Conservation (phyloP, 1,140 invertebrate species). For the Drosophila sproati region DNA sequence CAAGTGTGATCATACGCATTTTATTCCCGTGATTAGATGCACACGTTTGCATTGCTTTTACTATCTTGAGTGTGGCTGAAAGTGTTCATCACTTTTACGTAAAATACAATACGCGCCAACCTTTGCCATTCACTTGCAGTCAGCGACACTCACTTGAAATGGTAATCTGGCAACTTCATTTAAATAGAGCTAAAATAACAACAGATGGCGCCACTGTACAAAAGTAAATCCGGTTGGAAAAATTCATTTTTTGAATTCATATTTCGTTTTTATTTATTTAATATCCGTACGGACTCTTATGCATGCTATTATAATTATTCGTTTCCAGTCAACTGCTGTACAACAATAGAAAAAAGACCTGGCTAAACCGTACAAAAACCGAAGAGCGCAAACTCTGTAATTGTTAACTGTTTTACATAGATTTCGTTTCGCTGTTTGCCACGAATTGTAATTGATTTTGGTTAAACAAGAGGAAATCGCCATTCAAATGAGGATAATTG, state of each 20-base stretch:
- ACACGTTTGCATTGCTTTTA: not conserved
- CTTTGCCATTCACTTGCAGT: not conserved
- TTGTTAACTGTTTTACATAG: conserved; percentile 25
- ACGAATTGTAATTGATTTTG: conserved; percentile 34
- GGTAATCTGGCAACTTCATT: not conserved
- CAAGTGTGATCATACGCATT: not conserved
- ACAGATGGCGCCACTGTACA: conserved; percentile 9
- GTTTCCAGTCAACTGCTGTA: conserved; percentile 9
- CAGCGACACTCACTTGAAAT: not conserved
- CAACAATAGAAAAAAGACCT: conserved; percentile 21
- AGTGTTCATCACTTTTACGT: not conserved
- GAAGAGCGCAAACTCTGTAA: conserved; percentile 8
- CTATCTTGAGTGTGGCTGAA: not conserved
- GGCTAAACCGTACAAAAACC: conserved; percentile 22
- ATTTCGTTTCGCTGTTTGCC: conserved; percentile 33
- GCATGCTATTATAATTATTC: conserved; percentile 30
- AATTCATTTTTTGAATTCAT: not conserved
- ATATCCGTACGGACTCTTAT: conserved; percentile 27
- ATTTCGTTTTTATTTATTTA: conserved; percentile 15
- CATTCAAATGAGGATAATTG: conserved; percentile 31
- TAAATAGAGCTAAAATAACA: not conserved
- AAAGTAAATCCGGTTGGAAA: not conserved
- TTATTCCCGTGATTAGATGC: not conserved
- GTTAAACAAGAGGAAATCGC: conserved; percentile 28
- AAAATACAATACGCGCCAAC: not conserved